Conservation (phyloP, 2,797 vertebrate species). For the Staurois parvus region DNA sequence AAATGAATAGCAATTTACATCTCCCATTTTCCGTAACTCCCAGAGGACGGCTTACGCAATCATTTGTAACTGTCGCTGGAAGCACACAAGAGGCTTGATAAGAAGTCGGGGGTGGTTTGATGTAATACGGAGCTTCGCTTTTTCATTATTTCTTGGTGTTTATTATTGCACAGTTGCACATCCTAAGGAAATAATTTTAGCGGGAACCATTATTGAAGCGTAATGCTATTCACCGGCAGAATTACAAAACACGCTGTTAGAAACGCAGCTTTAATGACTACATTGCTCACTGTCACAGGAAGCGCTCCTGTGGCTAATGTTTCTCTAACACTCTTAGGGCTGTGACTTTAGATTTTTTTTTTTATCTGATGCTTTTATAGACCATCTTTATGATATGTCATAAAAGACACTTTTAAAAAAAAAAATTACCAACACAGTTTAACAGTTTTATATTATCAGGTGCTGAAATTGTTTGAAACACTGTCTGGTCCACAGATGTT, state of each 20-base stretch:
- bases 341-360: neutral
- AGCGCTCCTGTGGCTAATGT: neutral
- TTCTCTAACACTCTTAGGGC: conserved; percentile 15
- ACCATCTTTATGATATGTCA: too few relatives aligned
- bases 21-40: conserved; percentile 13
- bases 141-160: conserved; percentile 46
- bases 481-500: too few relatives aligned
- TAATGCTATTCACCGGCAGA: conserved; percentile 35
- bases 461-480: too few relatives aligned
- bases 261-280: conserved; percentile 33
- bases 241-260: conserved; percentile 36
- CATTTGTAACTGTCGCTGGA: conserved; percentile 41
- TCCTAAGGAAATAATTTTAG: conserved; percentile 52
- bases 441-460: too few relatives aligned
- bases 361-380: too few relatives aligned
- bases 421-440: too few relatives aligned
- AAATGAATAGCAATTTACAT: conserved; percentile 45
- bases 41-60: conserved; percentile 28
- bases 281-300: conserved; percentile 44
- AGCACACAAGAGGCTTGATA: conserved; percentile 31
- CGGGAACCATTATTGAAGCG: conserved; percentile 18
- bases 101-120: conserved; percentile 12
- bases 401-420: too few relatives aligned
- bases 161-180: conserved; percentile 40
- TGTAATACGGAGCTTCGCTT: conserved; percentile 20